These are phyloP conservation scores for Phengaris arion DNA, from an alignment of 2,888 invertebrate genomes.

Conservation along the genomic window DNA sequence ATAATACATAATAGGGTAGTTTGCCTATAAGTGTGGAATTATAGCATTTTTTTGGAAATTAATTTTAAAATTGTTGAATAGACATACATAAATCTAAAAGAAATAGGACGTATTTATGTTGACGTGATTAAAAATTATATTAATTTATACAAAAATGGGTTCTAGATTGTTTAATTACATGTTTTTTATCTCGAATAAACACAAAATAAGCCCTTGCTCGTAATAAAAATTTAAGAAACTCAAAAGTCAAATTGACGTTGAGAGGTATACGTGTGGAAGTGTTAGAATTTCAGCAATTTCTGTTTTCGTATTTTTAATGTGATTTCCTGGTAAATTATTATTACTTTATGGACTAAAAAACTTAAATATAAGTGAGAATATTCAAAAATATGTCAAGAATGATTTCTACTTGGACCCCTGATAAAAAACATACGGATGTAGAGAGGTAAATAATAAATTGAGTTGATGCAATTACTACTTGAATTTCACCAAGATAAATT, in stretches of 20 bases:
- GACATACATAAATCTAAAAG: no score
- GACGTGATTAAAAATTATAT: no score
- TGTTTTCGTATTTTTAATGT: neutral
- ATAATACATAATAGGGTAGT: no score
- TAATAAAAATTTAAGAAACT: no score
- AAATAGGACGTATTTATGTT: no score
- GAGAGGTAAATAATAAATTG: constrained; percentile 49
- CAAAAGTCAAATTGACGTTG: neutral
- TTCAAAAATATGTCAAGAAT: constrained; percentile 22
- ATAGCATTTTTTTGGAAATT: no score
- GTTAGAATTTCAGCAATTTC: neutral
- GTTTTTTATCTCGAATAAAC: no score
- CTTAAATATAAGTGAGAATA: neutral
- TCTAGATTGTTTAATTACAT: no score
- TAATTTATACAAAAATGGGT: no score
- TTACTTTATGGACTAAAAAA: neutral
- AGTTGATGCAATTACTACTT: neutral
- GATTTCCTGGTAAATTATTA: neutral
- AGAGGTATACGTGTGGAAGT: constrained; percentile 8
- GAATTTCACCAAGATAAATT: neutral
- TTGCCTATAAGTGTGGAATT: no score
- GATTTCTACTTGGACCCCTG: constrained; percentile 79
- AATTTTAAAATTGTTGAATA: no score
- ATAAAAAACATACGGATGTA: constrained; percentile 88
- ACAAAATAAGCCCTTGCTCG: no score